Conservation (phyloP, 2,113 vertebrate species). For the Caretta caretta region DNA sequence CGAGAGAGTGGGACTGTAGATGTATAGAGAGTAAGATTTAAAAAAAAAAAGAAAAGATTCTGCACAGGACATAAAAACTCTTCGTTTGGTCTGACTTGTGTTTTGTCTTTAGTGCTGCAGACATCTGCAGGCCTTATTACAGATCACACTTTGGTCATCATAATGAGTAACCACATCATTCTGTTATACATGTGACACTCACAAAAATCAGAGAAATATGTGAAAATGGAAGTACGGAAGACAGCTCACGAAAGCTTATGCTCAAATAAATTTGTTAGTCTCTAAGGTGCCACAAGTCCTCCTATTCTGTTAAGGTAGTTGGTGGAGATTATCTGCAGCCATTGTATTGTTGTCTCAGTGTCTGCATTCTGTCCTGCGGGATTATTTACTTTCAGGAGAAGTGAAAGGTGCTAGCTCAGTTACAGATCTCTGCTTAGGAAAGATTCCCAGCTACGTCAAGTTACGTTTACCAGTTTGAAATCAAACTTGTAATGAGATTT, state of each 20-base stretch:
- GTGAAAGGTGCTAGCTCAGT: conserved; percentile 34
- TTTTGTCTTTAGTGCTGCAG: conserved; percentile 41
- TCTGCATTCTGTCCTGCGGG: not conserved
- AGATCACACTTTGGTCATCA: conserved; percentile 48
- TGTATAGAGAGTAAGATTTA: conserved; percentile 3
- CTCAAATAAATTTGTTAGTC: no score
- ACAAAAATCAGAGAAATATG: conserved; percentile 52
- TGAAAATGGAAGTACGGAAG: not conserved
- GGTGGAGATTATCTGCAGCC: not conserved
- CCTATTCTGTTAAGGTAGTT: not conserved
- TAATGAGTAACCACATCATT: conserved; percentile 57
- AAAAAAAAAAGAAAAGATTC: not conserved
- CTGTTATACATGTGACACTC: conserved; percentile 40
- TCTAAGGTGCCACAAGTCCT: no score
- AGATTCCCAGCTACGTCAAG: conserved; percentile 54
- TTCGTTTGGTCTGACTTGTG: conserved; percentile 37
- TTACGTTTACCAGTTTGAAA: conserved; percentile 63
- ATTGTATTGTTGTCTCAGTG: not conserved
- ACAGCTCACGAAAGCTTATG: not conserved
- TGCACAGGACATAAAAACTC: not conserved
- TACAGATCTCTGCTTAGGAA: conserved; percentile 41
- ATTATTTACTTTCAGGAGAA: not conserved
- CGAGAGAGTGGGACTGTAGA: conserved; percentile 15
- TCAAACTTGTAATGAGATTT: conserved; percentile 52
- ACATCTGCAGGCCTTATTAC: conserved; percentile 59